A percentile compares a stretch with the other conserved stretches of the same genome.
These are phyloP conservation scores for Eurypyga helias DNA, from an alignment of 2,113 vertebrate species.

Conservation along the genomic window DNA sequence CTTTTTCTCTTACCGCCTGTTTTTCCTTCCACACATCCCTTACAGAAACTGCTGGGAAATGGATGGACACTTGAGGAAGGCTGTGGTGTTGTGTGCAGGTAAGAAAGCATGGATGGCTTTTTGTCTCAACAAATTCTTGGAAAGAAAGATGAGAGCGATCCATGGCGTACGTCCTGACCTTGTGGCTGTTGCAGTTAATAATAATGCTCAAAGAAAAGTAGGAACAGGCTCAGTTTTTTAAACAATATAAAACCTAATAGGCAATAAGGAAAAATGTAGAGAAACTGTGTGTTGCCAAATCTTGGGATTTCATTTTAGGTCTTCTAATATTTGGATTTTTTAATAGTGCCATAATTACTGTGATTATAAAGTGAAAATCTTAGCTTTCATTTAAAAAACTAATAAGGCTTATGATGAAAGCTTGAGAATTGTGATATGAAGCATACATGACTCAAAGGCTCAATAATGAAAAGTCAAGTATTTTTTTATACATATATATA, in stretches of 20 bases:
- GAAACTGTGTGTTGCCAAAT: not conserved
- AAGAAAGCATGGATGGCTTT: not conserved
- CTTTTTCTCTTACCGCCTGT: not conserved
- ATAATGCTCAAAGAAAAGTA: not conserved
- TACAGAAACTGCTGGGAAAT: not conserved
- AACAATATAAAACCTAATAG: not conserved
- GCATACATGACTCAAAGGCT: not conserved
- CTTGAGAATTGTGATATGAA: not conserved
- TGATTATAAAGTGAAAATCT: not conserved
- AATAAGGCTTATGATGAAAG: not conserved
- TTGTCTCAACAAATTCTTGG: not conserved
- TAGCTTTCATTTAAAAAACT: not conserved
- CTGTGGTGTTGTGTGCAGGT: not conserved
- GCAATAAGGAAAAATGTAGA: not conserved
- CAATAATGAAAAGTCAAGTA: not conserved
- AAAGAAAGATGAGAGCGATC: not conserved
- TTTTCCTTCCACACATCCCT: not conserved
- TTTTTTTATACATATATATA: not conserved
- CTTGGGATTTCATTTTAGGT: not conserved
- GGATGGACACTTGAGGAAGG: not conserved
- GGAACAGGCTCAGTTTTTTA: not conserved
- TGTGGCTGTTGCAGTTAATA: not conserved
- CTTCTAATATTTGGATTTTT: not conserved
- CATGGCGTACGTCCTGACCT: rapidly evolving
- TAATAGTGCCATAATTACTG: not conserved